Conservation (phyloP, 2,888 invertebrate species). For the Athetis lepigone region DNA sequence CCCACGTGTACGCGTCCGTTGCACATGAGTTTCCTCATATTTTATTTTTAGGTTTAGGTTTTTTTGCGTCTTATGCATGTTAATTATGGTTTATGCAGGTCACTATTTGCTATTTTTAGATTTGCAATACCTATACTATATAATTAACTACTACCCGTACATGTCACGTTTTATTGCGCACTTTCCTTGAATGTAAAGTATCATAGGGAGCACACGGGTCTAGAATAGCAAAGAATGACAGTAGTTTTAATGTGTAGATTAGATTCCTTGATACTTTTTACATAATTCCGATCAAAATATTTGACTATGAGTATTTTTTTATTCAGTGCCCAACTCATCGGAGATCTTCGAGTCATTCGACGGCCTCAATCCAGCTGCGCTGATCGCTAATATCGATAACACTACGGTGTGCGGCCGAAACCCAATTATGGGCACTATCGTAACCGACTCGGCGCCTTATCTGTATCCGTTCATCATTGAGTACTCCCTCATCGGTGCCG, state of each 20-base stretch:
- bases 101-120: slow-evolving; percentile 40
- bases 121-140: slow-evolving; percentile 1
- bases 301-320: slow-evolving; percentile 29
- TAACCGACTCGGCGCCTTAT: slow-evolving; percentile 98
- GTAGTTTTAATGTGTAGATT: slow-evolving; percentile 59
- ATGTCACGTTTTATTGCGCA: slow-evolving; percentile 7
- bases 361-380: slow-evolving; percentile 90
- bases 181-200: neutral
- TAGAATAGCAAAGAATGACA: slow-evolving; percentile 39
- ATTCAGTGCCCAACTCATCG: slow-evolving; percentile 84
- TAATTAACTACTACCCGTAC: neutral
- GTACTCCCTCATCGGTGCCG: slow-evolving; percentile 98
- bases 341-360: slow-evolving; percentile 91
- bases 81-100: slow-evolving; percentile 44
- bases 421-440: slow-evolving; percentile 98
- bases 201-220: slow-evolving; percentile 1
- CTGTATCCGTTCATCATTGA: slow-evolving; percentile 99
- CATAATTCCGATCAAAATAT: neutral
- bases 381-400: slow-evolving; percentile 90
- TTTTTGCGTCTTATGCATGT: slow-evolving; percentile 67
- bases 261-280: slow-evolving; percentile 24
- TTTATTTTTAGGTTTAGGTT: slow-evolving; percentile 56
- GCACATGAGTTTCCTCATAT: slow-evolving; percentile 63
- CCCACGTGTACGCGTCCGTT: slow-evolving; percentile 64
- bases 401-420: slow-evolving; percentile 94